Evolutionary conservation across 2,113 vertebrate species (phyloP), one percentile per base, ranked within the genome.

Genomic region (Cacatua alba): DNA sequence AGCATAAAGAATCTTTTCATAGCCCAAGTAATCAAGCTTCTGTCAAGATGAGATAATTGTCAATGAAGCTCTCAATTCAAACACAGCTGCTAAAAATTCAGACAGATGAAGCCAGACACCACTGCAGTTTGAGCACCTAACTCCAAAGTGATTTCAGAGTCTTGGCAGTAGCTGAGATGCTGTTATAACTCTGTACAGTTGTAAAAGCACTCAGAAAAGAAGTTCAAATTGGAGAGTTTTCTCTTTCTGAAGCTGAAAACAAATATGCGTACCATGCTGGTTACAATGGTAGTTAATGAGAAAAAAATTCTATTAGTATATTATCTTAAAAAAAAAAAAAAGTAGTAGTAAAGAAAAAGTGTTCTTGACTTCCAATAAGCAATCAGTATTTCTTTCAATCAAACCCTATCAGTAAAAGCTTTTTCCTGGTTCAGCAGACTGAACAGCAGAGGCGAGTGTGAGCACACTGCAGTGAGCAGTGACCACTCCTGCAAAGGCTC

Each of bases 21-120:
- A 93, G 86, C 19, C 49, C 16, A 79, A 74, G 83, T 89, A 96
- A 89, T 94, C 69, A 95, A 86, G 28, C 55, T 78, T 81, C 76
- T 71, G 44, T 88, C 72, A 91, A 91, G 90, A 70, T 80, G 37
- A 84, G 74, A 82, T 87, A 81, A 92, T 87, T 86, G 70, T 94
- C 84, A 95, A 82, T 88, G 72, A 88, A 82, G 44, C 24, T 93
- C 67, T 64, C 28, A 86, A 51, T 80, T 94, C 70, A 94, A 93
- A 85, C 44, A 82, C 86, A 92, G 80, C 57, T 87, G 82, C 35
- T 88, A 48, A 94, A 91, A 91, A 81, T 91, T 91, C 75, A 74
- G 39, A 48, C 20, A 49, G 72, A 39, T 17, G 70, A 91, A 91
- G 33, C 7, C 44, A 85, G n/a, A 39, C n/a, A 87, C 48, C 71